Evolutionary conservation across 2,113 vertebrate species (phyloP).

Genomic region (Myotis lucifugus): DNA sequence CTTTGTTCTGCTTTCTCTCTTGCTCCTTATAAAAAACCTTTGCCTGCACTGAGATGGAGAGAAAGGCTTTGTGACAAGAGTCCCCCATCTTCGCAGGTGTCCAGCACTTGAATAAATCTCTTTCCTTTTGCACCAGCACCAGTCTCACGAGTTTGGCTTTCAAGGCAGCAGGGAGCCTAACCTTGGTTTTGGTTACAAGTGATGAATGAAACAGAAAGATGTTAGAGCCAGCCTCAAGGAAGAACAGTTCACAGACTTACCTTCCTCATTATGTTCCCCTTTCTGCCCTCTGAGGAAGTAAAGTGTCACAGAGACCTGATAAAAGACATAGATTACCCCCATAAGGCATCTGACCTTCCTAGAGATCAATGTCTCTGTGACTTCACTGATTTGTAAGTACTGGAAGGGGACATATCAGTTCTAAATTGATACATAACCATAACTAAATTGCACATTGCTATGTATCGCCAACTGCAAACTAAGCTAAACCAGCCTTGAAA

Average conservation of each 20-base stretch:
- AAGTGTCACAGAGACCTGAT: neutral
- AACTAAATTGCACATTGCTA: neutral
- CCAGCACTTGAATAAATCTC: neutral
- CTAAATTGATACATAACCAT: neutral
- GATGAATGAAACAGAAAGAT: neutral
- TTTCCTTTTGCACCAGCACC: neutral
- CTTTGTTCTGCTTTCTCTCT: neutral
- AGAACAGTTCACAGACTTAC: neutral
- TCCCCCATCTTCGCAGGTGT: neutral
- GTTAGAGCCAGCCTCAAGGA: neutral
- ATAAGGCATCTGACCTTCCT: neutral
- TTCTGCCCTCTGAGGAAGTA: neutral
- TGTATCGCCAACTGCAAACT: neutral
- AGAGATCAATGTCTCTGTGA: neutral
- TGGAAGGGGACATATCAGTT: neutral
- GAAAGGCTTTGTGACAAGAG: neutral
- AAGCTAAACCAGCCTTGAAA: neutral
- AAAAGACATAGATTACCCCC: neutral
- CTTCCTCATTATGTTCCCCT: neutral
- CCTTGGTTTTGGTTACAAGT: neutral
- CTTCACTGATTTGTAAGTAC: neutral
- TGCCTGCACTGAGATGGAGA: neutral
- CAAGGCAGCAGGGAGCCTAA: neutral
- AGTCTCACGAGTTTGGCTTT: neutral
- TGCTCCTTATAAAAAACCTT: neutral